Evolutionary conservation across 2,113 vertebrate genomes (phyloP).

Genomic region (Athene cunicularia): DNA sequence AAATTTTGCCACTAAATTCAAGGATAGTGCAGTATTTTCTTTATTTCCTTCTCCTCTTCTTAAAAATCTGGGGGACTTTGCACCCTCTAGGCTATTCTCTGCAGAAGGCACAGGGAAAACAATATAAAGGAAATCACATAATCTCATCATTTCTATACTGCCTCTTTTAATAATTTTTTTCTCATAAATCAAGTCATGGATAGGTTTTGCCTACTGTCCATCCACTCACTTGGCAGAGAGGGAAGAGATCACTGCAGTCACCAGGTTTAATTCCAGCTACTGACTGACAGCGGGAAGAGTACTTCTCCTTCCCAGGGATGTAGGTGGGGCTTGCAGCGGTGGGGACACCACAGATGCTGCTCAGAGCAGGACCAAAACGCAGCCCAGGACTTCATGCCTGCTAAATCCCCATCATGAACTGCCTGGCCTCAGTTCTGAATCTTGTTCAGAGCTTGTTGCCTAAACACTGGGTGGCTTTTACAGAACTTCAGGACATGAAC

Average conservation of each 20-base stretch:
- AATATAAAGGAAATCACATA: background rate
- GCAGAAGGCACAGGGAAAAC: background rate
- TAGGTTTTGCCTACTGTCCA: background rate
- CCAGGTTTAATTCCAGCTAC: background rate
- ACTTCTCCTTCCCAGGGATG: background rate
- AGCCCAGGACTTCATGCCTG: background rate
- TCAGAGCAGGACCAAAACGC: background rate
- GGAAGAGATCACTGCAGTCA: background rate
- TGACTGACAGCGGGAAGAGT: background rate
- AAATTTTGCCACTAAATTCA: background rate
- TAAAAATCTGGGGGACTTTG: background rate
- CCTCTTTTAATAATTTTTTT: background rate
- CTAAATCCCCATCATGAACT: background rate
- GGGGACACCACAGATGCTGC: background rate
- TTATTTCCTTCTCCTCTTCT: background rate
- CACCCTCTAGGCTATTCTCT: background rate
- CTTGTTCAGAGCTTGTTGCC: background rate
- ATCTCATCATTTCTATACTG: background rate
- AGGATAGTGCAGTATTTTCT: background rate
- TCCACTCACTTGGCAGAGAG: background rate
- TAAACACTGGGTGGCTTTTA: background rate
- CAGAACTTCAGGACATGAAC: background rate
- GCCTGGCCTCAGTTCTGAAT: background rate
- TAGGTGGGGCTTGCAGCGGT: accelerated
- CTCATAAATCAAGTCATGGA: background rate